Percentiles rank a stretch among this genome's conserved stretches.
Conservation (phyloP, 2,888 invertebrate genomes). For the Steromphala cineraria region DNA sequence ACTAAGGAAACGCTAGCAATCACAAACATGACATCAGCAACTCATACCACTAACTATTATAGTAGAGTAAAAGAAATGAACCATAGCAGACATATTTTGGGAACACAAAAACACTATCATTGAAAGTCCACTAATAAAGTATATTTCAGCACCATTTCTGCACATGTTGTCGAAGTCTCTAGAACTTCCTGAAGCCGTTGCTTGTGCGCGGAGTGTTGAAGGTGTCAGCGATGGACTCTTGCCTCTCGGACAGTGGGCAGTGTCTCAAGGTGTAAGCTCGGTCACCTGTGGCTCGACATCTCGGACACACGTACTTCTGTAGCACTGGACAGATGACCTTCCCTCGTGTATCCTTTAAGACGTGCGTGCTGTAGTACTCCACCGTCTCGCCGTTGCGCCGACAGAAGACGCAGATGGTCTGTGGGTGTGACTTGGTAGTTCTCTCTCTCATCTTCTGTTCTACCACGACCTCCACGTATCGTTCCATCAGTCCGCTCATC, state of each 20-base stretch:
- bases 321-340: slow-evolving; percentile 84
- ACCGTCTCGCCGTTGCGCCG: slow-evolving; percentile 85
- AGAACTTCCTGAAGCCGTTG: background rate
- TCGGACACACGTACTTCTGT: slow-evolving; percentile 84
- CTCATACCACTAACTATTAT: too few species aligned
- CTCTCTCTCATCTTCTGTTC: background rate
- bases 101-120: too few species aligned
- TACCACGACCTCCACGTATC: background rate
- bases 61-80: too few species aligned
- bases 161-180: too few species aligned
- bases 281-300: slow-evolving; percentile 84
- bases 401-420: slow-evolving; percentile 82
- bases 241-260: slow-evolving; percentile 76
- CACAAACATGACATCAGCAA: too few species aligned
- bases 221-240: slow-evolving; percentile 12
- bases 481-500: background rate
- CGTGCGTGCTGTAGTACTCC: slow-evolving; percentile 81
- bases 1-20: too few species aligned
- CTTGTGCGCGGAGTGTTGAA: background rate
- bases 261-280: slow-evolving; percentile 86
- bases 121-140: too few species aligned
- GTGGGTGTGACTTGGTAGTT: slow-evolving; percentile 14
- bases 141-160: too few species aligned
- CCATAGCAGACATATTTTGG: too few species aligned
- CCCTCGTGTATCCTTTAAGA: slow-evolving; percentile 81